phyloP scores from a whole-genome alignment of 2,113 vertebrate species.

The Tragelaphus scriptus region DNA sequence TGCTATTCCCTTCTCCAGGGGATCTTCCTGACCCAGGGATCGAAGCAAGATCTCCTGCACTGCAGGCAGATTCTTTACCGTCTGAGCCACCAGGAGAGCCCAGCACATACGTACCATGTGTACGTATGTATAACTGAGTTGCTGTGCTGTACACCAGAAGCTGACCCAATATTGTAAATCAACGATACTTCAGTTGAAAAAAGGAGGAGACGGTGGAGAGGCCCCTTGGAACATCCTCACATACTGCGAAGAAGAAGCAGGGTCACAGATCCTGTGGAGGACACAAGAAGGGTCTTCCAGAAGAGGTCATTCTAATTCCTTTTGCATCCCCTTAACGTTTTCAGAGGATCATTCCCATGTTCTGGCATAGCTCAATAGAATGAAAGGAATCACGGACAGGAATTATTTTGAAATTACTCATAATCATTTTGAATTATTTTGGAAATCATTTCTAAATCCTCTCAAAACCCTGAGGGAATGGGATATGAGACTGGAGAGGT shows the following conservation, averaged over 20 bases:
- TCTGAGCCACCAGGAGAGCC: neutral
- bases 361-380: neutral
- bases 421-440: neutral
- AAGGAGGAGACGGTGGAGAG: neutral
- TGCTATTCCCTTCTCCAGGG: neutral
- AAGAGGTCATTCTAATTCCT: neutral
- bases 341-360: neutral
- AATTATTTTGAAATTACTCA: neutral
- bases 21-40: neutral
- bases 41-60: neutral
- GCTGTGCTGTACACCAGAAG: neutral
- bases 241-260: neutral
- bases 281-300: neutral
- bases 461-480: neutral
- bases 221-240: neutral
- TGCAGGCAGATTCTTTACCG: accelerated
- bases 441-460: neutral
- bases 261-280: accelerated
- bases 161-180: neutral
- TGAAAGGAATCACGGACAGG: neutral
- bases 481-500: neutral
- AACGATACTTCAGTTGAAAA: neutral
- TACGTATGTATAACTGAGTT: neutral
- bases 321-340: neutral
- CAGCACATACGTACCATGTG: neutral